A percentile compares a stretch with the other conserved stretches of the same genome.
Conservation (phyloP, 2,113 vertebrate species). For the Seriola aureovittata region DNA sequence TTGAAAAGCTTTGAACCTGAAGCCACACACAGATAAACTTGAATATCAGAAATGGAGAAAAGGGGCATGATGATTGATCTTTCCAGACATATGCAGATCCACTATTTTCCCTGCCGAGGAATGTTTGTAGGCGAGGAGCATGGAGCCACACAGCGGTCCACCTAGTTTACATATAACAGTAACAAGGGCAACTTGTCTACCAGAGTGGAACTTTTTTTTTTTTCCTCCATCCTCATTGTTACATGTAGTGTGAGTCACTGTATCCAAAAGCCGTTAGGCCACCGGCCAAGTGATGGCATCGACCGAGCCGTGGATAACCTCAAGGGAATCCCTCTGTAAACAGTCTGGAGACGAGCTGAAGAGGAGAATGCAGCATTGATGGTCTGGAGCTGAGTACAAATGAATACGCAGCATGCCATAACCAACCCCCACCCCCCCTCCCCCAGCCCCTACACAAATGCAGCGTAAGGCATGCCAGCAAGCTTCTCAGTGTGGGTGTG, state of each 20-base stretch:
- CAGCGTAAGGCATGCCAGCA: slow-evolving; percentile 65
- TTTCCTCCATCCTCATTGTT: slow-evolving; percentile 49
- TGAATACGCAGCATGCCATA: slow-evolving; percentile 72
- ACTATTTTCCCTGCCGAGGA: slow-evolving; percentile 53
- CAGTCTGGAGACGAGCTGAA: slow-evolving; percentile 42
- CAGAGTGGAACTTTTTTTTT: slow-evolving; percentile 25
- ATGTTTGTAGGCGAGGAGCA: slow-evolving; percentile 62
- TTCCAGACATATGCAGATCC: slow-evolving; percentile 46
- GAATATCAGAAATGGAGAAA: slow-evolving; percentile 23
- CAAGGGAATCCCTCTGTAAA: slow-evolving; percentile 74
- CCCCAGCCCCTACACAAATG: slow-evolving; percentile 56
- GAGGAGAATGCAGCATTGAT: slow-evolving; percentile 62
- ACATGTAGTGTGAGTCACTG: slow-evolving; percentile 64
- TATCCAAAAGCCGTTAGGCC: slow-evolving; percentile 52
- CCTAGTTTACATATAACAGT: slow-evolving; percentile 50
- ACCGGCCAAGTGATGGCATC: slow-evolving; percentile 63
- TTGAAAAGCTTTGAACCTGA: slow-evolving; percentile 1
- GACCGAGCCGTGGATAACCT: slow-evolving; percentile 40
- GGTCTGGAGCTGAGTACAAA: slow-evolving; percentile 44
- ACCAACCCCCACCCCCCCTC: slow-evolving; percentile 15
- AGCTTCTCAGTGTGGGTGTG: slow-evolving; percentile 57
- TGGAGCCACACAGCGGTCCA: slow-evolving; percentile 34
- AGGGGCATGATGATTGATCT: slow-evolving; percentile 30
- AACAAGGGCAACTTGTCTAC: slow-evolving; percentile 70
- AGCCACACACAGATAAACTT: not conserved